Evolutionary conservation across 2,888 invertebrate genomes (phyloP).

Genomic region (Drosophila fungiperda): DNA sequence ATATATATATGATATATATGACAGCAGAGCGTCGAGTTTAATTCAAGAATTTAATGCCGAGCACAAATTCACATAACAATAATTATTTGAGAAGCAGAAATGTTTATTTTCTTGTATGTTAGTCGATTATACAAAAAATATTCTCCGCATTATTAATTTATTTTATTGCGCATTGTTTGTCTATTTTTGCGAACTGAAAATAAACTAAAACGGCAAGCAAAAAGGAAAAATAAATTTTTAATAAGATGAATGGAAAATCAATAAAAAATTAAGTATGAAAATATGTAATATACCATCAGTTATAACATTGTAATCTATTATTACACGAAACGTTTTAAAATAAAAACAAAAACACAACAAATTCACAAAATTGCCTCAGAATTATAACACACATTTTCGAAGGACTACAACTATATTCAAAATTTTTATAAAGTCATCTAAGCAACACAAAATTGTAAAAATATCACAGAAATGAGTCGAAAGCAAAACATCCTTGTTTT

Average conservation of each 20-base stretch:
- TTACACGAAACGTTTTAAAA: slow-evolving; percentile 38
- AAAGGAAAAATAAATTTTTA: neutral
- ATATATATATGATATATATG: slow-evolving; percentile 4
- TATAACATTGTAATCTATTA: slow-evolving; percentile 38
- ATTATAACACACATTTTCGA: neutral
- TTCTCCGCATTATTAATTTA: neutral
- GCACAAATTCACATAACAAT: slow-evolving; percentile 20
- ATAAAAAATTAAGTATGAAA: slow-evolving; percentile 10
- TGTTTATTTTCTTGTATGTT: slow-evolving; percentile 1
- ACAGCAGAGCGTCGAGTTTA: neutral
- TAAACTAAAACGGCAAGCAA: neutral
- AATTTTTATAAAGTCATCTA: neutral
- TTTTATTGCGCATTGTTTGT: neutral
- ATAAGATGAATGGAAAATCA: slow-evolving; percentile 9
- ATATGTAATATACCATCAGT: slow-evolving; percentile 33
- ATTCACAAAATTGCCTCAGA: neutral
- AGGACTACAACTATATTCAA: neutral
- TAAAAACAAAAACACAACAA: slow-evolving; percentile 26
- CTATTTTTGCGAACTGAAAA: slow-evolving; percentile 26
- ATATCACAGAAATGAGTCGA: neutral
- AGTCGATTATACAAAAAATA: slow-evolving; percentile 1
- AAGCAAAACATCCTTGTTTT: neutral
- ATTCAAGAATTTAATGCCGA: slow-evolving; percentile 9
- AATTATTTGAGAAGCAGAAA: neutral
- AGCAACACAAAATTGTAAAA: too few species aligned